Conservation (phyloP, 2,888 invertebrate genomes). For the Nipponacmea schrenckii region DNA sequence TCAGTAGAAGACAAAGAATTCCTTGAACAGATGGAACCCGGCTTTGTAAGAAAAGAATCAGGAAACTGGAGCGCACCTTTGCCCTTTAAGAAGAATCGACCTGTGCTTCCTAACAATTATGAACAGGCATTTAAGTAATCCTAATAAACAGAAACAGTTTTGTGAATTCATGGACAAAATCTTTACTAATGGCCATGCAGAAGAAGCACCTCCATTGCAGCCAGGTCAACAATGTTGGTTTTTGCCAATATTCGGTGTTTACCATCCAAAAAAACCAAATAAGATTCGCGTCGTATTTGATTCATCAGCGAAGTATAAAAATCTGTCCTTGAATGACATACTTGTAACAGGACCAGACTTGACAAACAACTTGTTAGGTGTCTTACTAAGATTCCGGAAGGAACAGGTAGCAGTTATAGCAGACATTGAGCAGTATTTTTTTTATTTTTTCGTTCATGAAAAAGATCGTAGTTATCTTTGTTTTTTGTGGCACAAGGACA, state of each 20-base stretch:
- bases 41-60: too few species aligned
- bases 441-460: slow-evolving; percentile 27
- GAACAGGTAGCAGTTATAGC: slow-evolving; percentile 23
- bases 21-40: too few species aligned
- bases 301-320: slow-evolving; percentile 25
- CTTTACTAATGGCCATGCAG: slow-evolving; percentile 25
- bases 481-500: slow-evolving; percentile 36
- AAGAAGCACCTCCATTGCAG: slow-evolving; percentile 24
- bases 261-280: too few species aligned
- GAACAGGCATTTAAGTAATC: too few species aligned
- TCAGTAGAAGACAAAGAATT: too few species aligned
- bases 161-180: slow-evolving; percentile 25
- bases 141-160: slow-evolving; percentile 15
- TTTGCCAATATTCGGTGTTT: slow-evolving; percentile 29
- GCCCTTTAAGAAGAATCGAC: too few species aligned
- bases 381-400: slow-evolving; percentile 31
- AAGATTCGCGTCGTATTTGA: slow-evolving; percentile 28
- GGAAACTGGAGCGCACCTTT: too few species aligned
- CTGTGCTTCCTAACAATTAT: too few species aligned
- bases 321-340: slow-evolving; percentile 23
- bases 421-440: slow-evolving; percentile 37
- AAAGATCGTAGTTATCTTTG: slow-evolving; percentile 31
- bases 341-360: slow-evolving; percentile 30
- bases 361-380: slow-evolving; percentile 32
- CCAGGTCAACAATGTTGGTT: slow-evolving; percentile 26